Evolutionary conservation across 2,797 vertebrate genomes (phyloP), one percentile per base, ranked within the genome.

Genomic region (Pangasius sanitwongsei): DNA sequence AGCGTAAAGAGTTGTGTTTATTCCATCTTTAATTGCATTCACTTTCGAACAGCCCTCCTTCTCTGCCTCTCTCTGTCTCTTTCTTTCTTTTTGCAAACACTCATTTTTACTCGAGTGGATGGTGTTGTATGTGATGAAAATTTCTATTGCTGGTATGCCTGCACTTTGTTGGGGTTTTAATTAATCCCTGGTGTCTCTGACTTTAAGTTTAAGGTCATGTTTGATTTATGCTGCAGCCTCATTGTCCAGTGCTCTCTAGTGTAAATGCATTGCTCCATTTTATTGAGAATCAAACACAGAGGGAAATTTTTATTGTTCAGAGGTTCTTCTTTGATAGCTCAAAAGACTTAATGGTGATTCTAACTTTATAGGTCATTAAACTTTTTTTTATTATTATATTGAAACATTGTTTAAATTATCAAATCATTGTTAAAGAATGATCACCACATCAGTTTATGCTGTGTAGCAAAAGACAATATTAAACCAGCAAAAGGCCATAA

Each of bases 1-100:
- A 88, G 81, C 85, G 59, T 91, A 82, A 88, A 87, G 65, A 88
- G 75, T 86, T 87, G 87, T 93, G 82, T 87, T 92, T 94, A 96
- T 96, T 96, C 96, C 94, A 15, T 67, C 86, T 89, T 82, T 88
- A 88, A 91, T 91, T 86, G 77, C 28, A 25, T 63, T 31, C 31
- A 81, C 86, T 89, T 89, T 91, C 44, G 34, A 77, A 90, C 31
- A 23, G 11, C 23, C 41, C 9, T 15, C n/a, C 44, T 48, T 87
- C 59, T 37, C 81, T 28, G 59, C 18, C 37, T 83, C 81, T 63
- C 80, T 28, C 57, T 37, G 34, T 31, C 31, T 13, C 87, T 83
- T 59, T 65, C 50, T 13, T 55, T 80, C 53, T 50, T 61, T 61
- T 34, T 41, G 83, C 65, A 89, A 87, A 86, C 65, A 83, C 77